phyloP scores from a whole-genome alignment of 1,140 invertebrate species.

The Antheraea pernyi region DNA sequence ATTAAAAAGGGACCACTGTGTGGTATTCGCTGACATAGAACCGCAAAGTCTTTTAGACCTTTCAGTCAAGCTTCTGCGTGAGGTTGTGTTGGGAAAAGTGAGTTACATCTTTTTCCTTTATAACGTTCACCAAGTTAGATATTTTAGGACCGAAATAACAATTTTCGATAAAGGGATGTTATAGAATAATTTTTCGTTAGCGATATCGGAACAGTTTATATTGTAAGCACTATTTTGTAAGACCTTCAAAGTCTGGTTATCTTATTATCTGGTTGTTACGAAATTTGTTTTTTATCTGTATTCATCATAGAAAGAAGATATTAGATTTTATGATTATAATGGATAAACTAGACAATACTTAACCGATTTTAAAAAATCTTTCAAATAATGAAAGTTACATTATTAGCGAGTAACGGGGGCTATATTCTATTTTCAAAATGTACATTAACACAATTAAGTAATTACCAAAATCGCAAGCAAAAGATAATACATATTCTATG shows the following conservation, averaged over 20 bases:
- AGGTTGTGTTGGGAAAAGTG: slow-evolving; percentile 22
- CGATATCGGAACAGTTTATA: not conserved
- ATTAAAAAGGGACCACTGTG: not conserved
- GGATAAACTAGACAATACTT: no score
- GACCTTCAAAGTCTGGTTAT: not conserved
- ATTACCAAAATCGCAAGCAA: no score
- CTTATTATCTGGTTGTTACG: no score
- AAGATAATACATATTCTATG: no score
- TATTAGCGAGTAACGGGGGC: no score
- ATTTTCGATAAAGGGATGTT: slow-evolving; percentile 17
- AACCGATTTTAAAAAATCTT: no score
- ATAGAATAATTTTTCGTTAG: slow-evolving; percentile 20
- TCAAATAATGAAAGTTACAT: no score
- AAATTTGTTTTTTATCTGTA: no score
- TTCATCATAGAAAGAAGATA: no score
- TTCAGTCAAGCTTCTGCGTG: slow-evolving; percentile 18
- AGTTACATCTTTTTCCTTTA: slow-evolving; percentile 26
- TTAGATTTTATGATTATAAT: no score
- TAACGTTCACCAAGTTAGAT: slow-evolving; percentile 25
- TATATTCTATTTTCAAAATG: no score
- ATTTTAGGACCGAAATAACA: slow-evolving; percentile 23
- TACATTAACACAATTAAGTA: no score
- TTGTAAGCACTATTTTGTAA: not conserved
- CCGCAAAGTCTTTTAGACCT: slow-evolving; percentile 18
- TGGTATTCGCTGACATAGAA: slow-evolving; percentile 18